Conservation (phyloP, 2,113 vertebrate genomes). For the Dicrurus megarhynchus region DNA sequence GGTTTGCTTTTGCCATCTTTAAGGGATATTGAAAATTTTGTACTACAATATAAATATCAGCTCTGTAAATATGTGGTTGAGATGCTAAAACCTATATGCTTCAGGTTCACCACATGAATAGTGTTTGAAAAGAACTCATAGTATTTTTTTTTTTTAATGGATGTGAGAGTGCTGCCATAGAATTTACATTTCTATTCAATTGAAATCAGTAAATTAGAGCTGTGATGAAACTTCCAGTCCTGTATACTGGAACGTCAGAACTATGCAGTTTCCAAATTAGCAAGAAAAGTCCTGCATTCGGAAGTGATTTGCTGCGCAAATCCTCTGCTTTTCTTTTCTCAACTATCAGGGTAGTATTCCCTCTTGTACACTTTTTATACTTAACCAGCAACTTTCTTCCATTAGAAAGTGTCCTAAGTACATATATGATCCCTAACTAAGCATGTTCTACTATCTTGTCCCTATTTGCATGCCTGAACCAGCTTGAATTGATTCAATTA, state of each 20-base stretch:
- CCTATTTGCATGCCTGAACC: neutral
- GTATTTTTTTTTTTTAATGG: neutral
- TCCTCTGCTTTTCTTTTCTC: neutral
- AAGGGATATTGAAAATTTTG: neutral
- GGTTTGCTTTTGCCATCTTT: neutral
- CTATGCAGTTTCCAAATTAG: neutral
- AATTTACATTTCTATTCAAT: neutral
- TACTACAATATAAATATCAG: neutral
- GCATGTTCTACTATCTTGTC: neutral
- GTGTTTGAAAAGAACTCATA: neutral
- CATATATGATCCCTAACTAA: fast-evolving
- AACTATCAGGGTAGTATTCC: neutral
- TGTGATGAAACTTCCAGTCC: neutral
- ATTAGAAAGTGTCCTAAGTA: neutral
- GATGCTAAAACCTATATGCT: neutral
- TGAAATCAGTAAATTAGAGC: neutral
- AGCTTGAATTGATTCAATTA: neutral
- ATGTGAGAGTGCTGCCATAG: neutral
- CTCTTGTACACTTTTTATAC: neutral
- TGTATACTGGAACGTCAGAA: neutral
- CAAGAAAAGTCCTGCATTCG: neutral
- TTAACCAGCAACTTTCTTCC: neutral
- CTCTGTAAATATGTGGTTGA: neutral
- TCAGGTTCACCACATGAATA: neutral
- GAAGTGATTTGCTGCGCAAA: neutral